Evolutionary conservation across 1,140 invertebrate genomes (phyloP).

Genomic region (Lanistes nyassanus): DNA sequence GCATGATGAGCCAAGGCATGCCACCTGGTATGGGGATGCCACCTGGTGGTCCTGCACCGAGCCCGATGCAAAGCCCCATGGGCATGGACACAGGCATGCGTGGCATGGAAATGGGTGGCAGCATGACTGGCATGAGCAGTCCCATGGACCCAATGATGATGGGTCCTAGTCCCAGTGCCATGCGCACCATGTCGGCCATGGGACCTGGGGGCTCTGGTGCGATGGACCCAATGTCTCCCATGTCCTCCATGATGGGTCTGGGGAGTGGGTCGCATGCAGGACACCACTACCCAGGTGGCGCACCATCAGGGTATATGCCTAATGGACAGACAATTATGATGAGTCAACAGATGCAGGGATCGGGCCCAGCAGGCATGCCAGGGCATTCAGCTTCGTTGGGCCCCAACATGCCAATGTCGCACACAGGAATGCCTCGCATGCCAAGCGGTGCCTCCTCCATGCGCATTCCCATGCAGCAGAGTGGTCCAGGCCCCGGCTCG

Average conservation of each 20-base stretch:
- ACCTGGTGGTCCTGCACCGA: slow-evolving; percentile 27
- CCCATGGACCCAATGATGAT: slow-evolving; percentile 36
- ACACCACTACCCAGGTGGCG: slow-evolving; percentile 3
- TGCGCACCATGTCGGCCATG: slow-evolving; percentile 33
- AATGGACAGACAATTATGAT: slow-evolving; percentile 30
- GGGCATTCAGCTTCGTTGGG: slow-evolving; percentile 16
- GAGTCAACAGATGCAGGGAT: slow-evolving; percentile 46
- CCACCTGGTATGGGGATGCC: slow-evolving; percentile 39
- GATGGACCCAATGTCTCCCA: slow-evolving; percentile 29
- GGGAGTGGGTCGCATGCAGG: slow-evolving; percentile 19
- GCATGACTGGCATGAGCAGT: slow-evolving; percentile 29
- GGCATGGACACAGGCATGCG: slow-evolving; percentile 30
- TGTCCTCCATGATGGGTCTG: slow-evolving; percentile 22
- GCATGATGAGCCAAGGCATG: slow-evolving; percentile 32
- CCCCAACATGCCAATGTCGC: slow-evolving; percentile 8
- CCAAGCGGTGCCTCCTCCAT: slow-evolving; percentile 35
- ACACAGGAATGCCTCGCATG: slow-evolving; percentile 33
- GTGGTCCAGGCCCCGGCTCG: slow-evolving; percentile 20
- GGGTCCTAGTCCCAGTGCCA: slow-evolving; percentile 36
- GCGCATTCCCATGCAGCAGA: slow-evolving; percentile 37
- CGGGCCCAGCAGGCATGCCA: slow-evolving; percentile 30
- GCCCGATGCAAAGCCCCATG: slow-evolving; percentile 33
- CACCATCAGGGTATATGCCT: slow-evolving; percentile 27
- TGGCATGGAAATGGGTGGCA: slow-evolving; percentile 30
- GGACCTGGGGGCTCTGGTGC: slow-evolving; percentile 23